phyloP scores from a whole-genome alignment of 2,113 vertebrate genomes.

The Neoarius graeffei region DNA sequence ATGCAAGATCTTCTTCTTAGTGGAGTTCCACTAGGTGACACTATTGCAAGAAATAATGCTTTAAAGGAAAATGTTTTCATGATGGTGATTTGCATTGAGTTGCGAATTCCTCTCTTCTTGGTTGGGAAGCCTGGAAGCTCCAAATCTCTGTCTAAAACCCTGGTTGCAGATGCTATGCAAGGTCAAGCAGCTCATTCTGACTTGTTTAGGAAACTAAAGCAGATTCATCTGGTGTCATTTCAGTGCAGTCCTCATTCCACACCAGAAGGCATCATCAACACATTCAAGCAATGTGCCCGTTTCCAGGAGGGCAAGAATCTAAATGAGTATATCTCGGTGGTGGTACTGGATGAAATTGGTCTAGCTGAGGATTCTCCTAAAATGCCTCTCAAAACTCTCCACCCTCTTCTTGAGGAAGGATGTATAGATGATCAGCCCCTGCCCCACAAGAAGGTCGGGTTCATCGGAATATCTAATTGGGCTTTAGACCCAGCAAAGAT shows the following conservation, averaged over 20 bases:
- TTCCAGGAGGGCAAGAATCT: slow-evolving; percentile 95
- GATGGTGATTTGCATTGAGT: slow-evolving; percentile 95
- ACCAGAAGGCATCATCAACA: slow-evolving; percentile 93
- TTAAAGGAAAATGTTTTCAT: slow-evolving; percentile 97
- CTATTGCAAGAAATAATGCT: slow-evolving; percentile 89
- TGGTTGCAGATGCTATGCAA: slow-evolving; percentile 95
- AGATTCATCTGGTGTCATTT: slow-evolving; percentile 93
- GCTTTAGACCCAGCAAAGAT: slow-evolving; percentile 97
- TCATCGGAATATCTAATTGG: slow-evolving; percentile 97
- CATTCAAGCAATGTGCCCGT: slow-evolving; percentile 92
- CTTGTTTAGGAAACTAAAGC: slow-evolving; percentile 86
- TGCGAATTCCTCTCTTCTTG: slow-evolving; percentile 92
- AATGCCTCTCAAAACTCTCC: slow-evolving; percentile 95
- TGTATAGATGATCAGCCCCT: slow-evolving; percentile 90
- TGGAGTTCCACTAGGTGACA: slow-evolving; percentile 78
- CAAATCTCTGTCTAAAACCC: slow-evolving; percentile 94
- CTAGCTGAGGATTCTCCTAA: slow-evolving; percentile 94
- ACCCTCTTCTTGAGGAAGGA: slow-evolving; percentile 92
- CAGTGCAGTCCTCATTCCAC: slow-evolving; percentile 98
- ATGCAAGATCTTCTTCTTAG: slow-evolving; percentile 86
- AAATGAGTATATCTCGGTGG: slow-evolving; percentile 88
- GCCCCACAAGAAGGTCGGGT: slow-evolving; percentile 93
- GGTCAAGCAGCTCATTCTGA: slow-evolving; percentile 85
- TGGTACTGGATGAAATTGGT: slow-evolving; percentile 95
- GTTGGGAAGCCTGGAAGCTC: slow-evolving; percentile 98